Conservation (phyloP, 2,888 invertebrate species). For the Melieria crassipennis region DNA sequence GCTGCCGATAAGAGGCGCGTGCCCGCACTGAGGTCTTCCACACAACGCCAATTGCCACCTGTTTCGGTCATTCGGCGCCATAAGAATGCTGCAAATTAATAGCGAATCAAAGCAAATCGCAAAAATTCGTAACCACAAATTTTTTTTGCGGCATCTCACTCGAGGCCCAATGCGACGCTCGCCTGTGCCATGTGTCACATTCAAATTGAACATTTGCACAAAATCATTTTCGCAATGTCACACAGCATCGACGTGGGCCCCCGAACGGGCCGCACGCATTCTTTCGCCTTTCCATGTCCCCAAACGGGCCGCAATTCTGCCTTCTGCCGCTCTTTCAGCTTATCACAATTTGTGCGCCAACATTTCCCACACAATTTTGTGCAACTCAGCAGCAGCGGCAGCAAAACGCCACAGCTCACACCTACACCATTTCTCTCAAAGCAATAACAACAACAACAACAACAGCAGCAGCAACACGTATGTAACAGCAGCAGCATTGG, state of each 20-base stretch:
- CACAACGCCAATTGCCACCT: no score
- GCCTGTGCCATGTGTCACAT: background rate
- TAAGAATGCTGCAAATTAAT: background rate
- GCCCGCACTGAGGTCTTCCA: background rate
- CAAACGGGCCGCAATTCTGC: background rate
- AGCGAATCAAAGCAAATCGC: background rate
- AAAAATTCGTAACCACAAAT: background rate
- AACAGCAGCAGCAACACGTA: constrained; percentile 43
- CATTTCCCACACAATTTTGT: constrained; percentile 42
- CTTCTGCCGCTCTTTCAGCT: constrained; percentile 2
- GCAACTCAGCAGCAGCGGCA: constrained; percentile 51
- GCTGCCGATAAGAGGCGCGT: background rate
- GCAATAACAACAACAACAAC: constrained; percentile 52
- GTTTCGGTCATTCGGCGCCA: background rate
- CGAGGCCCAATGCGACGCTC: background rate
- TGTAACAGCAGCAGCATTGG: constrained; percentile 34
- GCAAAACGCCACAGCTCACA: constrained; percentile 8
- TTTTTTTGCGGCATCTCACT: background rate
- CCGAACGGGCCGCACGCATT: no score
- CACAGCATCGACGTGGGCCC: constrained; percentile 15
- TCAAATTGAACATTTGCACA: constrained; percentile 8
- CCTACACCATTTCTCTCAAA: constrained; percentile 43
- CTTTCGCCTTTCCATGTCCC: background rate
- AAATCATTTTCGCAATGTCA: constrained; percentile 17
- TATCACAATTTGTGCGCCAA: constrained; percentile 41